phyloP scores from a whole-genome alignment of 2,888 invertebrate species.

The Mythimna loreyi region DNA sequence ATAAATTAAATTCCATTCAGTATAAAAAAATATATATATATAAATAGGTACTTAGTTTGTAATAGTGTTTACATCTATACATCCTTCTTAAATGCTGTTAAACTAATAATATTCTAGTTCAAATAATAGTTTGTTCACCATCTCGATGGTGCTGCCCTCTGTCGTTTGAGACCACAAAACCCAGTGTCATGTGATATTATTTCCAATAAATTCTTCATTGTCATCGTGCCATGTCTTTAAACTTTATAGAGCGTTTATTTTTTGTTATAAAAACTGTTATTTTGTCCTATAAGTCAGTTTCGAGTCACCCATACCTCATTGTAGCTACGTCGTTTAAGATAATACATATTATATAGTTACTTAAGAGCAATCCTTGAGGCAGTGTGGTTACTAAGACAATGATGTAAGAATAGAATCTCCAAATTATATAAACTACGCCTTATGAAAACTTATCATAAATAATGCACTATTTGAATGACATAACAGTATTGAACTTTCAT shows the following conservation, averaged over 20 bases:
- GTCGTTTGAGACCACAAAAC: constrained; percentile 43
- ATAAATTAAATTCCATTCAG: neutral
- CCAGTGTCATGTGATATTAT: constrained; percentile 37
- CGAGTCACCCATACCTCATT: constrained; percentile 54
- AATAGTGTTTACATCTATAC: neutral
- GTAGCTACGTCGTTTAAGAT: constrained; percentile 59
- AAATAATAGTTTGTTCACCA: neutral
- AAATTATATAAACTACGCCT: constrained; percentile 33
- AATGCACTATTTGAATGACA: constrained; percentile 22
- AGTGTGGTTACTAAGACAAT: constrained; percentile 55
- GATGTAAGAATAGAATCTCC: constrained; percentile 1
- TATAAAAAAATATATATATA: too few species aligned
- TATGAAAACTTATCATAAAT: constrained; percentile 10
- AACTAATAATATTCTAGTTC: neutral
- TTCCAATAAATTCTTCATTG: constrained; percentile 36
- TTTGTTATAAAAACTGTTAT: constrained; percentile 38
- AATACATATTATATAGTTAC: constrained; percentile 35
- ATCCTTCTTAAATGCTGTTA: neutral
- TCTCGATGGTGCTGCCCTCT: constrained; percentile 21
- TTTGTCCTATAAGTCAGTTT: constrained; percentile 37
- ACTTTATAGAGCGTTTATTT: constrained; percentile 49
- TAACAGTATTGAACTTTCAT: neutral
- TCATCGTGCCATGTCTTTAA: constrained; percentile 65
- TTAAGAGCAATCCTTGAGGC: constrained; percentile 42
- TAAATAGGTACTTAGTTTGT: constrained; percentile 1